These are phyloP conservation scores for Gobio gobio DNA, from an alignment of 2,113 vertebrate species.

Conservation along the genomic window DNA sequence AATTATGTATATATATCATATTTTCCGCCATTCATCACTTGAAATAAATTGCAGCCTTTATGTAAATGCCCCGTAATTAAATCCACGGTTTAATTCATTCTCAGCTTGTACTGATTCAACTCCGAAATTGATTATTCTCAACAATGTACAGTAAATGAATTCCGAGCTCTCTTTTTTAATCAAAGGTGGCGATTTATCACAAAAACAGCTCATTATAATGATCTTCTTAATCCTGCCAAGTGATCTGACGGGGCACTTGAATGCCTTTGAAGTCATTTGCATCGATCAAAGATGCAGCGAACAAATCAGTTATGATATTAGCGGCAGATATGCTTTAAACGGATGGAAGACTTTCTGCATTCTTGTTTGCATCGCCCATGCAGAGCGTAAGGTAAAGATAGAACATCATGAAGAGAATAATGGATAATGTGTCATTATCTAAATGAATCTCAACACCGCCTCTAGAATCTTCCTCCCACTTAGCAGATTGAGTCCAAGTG, in stretches of 20 bases:
- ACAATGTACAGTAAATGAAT: conserved; percentile 25
- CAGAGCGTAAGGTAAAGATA: background rate
- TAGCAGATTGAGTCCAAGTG: conserved; percentile 51
- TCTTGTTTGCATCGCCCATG: conserved; percentile 6
- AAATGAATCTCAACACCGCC: conserved; percentile 54
- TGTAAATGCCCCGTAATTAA: conserved; percentile 16
- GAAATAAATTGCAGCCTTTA: conserved; percentile 35
- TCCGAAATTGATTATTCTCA: background rate
- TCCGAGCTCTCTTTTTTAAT: background rate
- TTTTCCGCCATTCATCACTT: conserved; percentile 16
- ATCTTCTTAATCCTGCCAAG: conserved; percentile 20
- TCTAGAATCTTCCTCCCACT: conserved; percentile 50
- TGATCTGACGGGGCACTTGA: background rate
- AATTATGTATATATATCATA: conserved; percentile 9
- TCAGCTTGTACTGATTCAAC: conserved; percentile 11
- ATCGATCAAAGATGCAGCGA: conserved; percentile 25
- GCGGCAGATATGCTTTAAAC: conserved; percentile 6
- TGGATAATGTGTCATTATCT: conserved; percentile 50
- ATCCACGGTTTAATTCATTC: conserved; percentile 7
- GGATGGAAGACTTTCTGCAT: background rate
- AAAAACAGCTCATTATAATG: conserved; percentile 17
- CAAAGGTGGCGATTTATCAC: background rate
- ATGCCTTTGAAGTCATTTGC: conserved; percentile 36
- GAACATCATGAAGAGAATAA: background rate
- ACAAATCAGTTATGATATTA: conserved; percentile 35